Evolutionary conservation across 1,140 invertebrate genomes (phyloP), one percentile per base, ranked within the genome.

Genomic region (Leptinotarsa lineolata): DNA sequence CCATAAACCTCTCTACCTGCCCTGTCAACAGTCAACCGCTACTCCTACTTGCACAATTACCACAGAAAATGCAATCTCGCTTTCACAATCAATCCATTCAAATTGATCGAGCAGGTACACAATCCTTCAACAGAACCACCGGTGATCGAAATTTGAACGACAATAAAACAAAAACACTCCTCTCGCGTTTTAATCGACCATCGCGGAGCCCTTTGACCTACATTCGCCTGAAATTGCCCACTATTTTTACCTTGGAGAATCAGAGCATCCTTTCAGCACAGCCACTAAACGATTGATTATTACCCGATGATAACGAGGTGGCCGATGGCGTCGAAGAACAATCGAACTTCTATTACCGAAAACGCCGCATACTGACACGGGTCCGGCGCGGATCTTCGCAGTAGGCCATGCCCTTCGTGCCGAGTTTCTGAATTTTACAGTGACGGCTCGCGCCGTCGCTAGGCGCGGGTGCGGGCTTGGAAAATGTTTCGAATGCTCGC

Each of bases 351-450:
- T 12, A 54, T 54, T 54, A 54, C n/a, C 48, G 15, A 54, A 54
- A 54, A 18, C 48, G n/a, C 15, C 48, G 48, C 48, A 18, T 54
- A 16, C 48, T 54, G 48, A 18, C 48, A 54, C 48, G n/a, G 15
- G n/a, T 13, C 15, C 48, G n/a, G n/a, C 48, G n/a, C 48, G n/a
- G 4, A 54, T 54, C 15, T 54, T 18, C 48, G 48, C 48, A 54
- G 48, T 54, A 54, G 48, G 48, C 48, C 48, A 54, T 54, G 48
- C 48, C 48, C 48, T 54, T 54, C 48, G 48, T 16, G 48, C 48
- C 48, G 15, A 13, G 48, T 16, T 18, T 54, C 48, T 15, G n/a
- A 54, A 54, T 54, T 54, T 54, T 54, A 18, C 48, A 54, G 48
- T 15, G n/a, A 15, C 48, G 48, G n/a, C 48, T 54, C 48, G 48